Evolutionary conservation across 2,797 vertebrate species (phyloP).

Genomic region (Diplodus puntazzo): DNA sequence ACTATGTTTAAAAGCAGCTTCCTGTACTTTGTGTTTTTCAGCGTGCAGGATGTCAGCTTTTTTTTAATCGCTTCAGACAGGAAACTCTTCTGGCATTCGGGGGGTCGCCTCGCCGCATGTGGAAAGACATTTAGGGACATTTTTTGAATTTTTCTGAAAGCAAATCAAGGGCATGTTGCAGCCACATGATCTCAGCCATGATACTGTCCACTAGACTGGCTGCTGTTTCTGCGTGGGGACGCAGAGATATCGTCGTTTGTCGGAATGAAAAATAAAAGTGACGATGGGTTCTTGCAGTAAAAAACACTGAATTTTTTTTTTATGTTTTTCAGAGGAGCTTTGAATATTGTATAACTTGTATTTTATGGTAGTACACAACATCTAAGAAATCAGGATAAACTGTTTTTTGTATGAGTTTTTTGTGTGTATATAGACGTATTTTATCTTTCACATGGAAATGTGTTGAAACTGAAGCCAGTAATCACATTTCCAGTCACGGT

Average conservation of each 20-base stretch:
- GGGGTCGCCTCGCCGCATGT: neutral
- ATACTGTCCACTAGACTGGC: neutral
- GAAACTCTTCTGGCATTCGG: slow-evolving; percentile 37
- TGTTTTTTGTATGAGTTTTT: neutral
- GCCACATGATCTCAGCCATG: neutral
- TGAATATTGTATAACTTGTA: no score
- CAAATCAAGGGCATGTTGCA: slow-evolving; percentile 6
- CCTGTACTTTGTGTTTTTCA: slow-evolving; percentile 33
- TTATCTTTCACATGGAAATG: no score
- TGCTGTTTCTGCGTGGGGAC: neutral
- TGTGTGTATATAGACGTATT: no score
- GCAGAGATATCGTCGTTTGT: neutral
- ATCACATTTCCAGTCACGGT: no score
- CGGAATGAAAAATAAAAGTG: neutral
- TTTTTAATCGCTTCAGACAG: slow-evolving; percentile 30
- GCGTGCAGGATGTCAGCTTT: slow-evolving; percentile 41
- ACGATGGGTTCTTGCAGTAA: neutral
- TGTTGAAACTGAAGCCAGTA: no score
- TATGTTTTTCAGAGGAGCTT: neutral
- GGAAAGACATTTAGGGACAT: slow-evolving; percentile 34
- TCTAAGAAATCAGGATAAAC: neutral
- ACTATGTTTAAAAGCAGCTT: slow-evolving; percentile 15
- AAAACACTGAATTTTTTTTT: neutral
- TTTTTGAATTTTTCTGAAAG: slow-evolving; percentile 7
- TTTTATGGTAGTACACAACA: neutral